A percentile compares a stretch with the other conserved stretches of the same genome.
Evolutionary conservation across 2,888 invertebrate genomes (phyloP).

Genomic region (Lithophane socia): DNA sequence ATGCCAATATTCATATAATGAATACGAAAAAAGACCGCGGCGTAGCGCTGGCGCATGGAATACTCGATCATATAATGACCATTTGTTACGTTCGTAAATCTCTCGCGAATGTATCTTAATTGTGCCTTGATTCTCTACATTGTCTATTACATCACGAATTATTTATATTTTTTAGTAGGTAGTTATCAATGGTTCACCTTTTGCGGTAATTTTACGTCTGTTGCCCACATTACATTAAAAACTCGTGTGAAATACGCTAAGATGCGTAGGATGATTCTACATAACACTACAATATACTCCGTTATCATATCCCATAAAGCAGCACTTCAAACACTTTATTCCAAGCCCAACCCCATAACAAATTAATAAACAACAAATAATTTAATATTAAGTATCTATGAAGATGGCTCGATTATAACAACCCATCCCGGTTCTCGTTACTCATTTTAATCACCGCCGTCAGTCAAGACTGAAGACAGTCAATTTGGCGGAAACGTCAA

Average conservation of each 20-base stretch:
- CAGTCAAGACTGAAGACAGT: constrained; percentile 55
- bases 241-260: neutral
- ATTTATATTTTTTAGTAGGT: neutral
- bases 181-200: neutral
- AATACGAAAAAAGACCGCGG: too few relatives aligned
- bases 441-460: constrained; percentile 55
- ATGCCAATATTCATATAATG: neutral
- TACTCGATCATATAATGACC: too few relatives aligned
- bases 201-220: neutral
- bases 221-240: too few relatives aligned
- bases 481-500: constrained; percentile 57
- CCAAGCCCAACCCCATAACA: neutral
- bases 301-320: neutral
- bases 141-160: neutral
- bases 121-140: too few relatives aligned
- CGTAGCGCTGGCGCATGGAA: too few relatives aligned
- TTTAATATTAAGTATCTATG: constrained; percentile 34
- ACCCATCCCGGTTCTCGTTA: constrained; percentile 31
- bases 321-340: neutral
- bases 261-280: neutral
- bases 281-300: neutral
- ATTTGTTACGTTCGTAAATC: neutral
- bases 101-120: too few relatives aligned
- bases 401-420: constrained; percentile 48
- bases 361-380: constrained; percentile 30